phyloP scores from a whole-genome alignment of 2,113 vertebrate genomes.

The Mohoua ochrocephala region DNA sequence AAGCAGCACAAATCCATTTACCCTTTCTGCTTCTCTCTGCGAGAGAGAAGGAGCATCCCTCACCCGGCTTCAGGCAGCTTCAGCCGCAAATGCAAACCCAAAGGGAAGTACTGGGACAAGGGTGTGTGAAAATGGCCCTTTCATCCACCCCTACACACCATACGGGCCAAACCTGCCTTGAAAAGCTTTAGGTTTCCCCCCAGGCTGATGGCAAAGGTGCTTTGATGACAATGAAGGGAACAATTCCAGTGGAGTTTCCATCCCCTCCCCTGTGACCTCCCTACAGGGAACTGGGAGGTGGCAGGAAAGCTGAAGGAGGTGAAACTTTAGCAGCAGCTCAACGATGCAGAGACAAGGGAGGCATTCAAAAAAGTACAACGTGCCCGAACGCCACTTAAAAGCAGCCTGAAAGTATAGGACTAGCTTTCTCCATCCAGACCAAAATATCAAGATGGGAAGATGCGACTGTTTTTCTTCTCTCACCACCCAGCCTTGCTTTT shows the following conservation, averaged over 20 bases:
- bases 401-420: background rate
- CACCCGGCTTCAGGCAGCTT: background rate
- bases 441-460: background rate
- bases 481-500: background rate
- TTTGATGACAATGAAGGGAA: background rate
- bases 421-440: background rate
- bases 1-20: background rate
- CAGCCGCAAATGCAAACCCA: background rate
- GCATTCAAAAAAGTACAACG: background rate
- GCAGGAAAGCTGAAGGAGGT: background rate
- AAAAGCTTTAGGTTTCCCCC: background rate
- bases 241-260: background rate
- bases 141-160: background rate
- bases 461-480: background rate
- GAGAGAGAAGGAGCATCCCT: background rate
- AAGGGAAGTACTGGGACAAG: background rate
- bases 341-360: background rate
- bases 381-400: accelerated
- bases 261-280: background rate
- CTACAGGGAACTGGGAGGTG: background rate
- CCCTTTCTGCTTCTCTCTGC: background rate
- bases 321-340: background rate
- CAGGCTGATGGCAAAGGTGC: background rate
- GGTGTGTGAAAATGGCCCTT: background rate
- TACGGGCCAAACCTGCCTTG: background rate